Evolutionary conservation across 2,888 invertebrate species (phyloP), one percentile per base, ranked within the genome.

Genomic region (Dryococelus australis): DNA sequence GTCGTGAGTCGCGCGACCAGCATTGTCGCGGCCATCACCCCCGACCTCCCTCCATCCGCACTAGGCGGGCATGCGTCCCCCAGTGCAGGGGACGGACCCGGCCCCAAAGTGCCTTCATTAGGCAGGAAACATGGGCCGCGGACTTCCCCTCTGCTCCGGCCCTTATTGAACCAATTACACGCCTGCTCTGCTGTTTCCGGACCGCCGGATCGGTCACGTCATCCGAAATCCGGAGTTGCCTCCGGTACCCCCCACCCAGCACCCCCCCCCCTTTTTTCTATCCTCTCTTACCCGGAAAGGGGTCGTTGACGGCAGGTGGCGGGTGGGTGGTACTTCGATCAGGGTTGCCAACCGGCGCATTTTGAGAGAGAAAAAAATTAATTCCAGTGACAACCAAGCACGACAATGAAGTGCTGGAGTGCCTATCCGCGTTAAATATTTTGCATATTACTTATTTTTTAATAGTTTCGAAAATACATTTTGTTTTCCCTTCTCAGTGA

Each of bases 81-180:
- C n/a, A n/a, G n/a, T n/a, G n/a, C 47, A 12, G 47, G 47, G 47
- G 47, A 47, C 12, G 47, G 47, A 6, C 47, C 47, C 47, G 47
- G 65, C 65, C 24, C 65, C 24, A 87, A 88, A 88, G 88, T 88
- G 87, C 87, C 87, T 87, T 88, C 88, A 85, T 88, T 88, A 88
- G 86, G 28, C 47, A 28, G 86, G 86, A 88, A 88, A 88, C 88
- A 88, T 87, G 88, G 78, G 79, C 80, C 85, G 51, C 35, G 35
- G 24, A 16, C 83, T 43, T 35, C 83, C 28, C 83, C 16, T 24
- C 83, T 43, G 28, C 83, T 35, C 83, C 24, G 83, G 35, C 28
- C 28, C 83, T 83, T 87, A 88, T 88, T 88, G 88, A 85, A 87
- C 88, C 88, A 88, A 88, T 88, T 88, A 88, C 87, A 87, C 81